These are phyloP conservation scores for Pterocles gutturalis DNA, from an alignment of 2,113 vertebrate species.

Conservation along the genomic window DNA sequence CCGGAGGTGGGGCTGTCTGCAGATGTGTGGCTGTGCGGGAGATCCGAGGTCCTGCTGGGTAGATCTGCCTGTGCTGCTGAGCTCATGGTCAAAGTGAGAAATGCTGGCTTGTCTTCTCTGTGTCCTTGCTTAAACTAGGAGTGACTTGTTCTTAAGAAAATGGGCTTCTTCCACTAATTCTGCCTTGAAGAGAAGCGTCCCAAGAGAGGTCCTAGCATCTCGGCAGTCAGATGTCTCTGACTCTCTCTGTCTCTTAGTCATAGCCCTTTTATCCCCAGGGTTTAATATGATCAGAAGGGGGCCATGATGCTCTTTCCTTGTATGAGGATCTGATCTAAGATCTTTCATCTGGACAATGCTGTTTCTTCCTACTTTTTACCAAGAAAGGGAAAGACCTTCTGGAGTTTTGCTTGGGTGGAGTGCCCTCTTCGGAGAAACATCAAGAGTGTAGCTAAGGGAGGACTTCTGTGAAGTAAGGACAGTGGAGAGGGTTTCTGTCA, in stretches of 20 bases:
- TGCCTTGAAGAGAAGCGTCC: background rate
- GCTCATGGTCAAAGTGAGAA: background rate
- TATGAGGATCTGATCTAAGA: background rate
- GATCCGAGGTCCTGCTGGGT: background rate
- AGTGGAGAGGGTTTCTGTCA: background rate
- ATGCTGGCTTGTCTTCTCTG: background rate
- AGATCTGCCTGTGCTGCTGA: rapidly evolving
- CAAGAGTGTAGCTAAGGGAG: background rate
- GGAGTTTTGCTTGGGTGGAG: background rate
- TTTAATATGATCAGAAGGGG: background rate
- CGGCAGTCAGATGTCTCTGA: background rate
- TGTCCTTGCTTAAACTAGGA: background rate
- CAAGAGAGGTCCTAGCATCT: background rate
- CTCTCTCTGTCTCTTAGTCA: background rate
- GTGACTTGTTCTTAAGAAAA: background rate
- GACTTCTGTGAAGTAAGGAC: background rate
- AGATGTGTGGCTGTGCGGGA: background rate
- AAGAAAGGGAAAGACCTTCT: background rate
- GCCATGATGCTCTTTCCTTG: background rate
- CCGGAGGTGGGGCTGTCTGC: background rate
- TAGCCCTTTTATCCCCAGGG: background rate
- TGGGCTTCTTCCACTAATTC: background rate
- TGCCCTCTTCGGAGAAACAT: background rate
- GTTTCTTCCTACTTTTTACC: background rate
- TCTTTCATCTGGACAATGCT: background rate